Percentiles rank a stretch among this genome's conserved stretches.
Conservation (phyloP, 2,113 vertebrate species). For the Macrotis lagotis region DNA sequence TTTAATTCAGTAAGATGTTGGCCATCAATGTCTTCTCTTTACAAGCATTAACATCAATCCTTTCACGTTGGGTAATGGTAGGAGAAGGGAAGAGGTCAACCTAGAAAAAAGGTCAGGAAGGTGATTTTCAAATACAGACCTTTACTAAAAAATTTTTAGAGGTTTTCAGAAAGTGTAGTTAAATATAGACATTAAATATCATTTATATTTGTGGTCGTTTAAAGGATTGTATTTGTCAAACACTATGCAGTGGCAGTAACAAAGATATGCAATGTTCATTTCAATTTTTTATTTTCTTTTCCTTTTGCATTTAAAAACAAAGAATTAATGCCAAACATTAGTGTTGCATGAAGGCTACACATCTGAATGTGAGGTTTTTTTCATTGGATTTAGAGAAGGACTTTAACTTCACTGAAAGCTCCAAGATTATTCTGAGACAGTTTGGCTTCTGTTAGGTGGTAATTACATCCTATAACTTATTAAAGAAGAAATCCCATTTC, state of each 20-base stretch:
- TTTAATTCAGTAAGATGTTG: constrained; percentile 40
- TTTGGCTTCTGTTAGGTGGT: constrained; percentile 53
- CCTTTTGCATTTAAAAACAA: neutral
- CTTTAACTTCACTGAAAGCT: constrained; percentile 7
- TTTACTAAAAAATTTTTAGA: constrained; percentile 5
- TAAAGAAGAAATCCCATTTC: constrained; percentile 69
- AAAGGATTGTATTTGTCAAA: neutral
- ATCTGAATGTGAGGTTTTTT: constrained; percentile 29
- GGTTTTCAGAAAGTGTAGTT: neutral
- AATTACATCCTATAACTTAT: constrained; percentile 69
- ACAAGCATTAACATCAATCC: neutral
- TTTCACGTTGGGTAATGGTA: neutral
- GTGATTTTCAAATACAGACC: neutral
- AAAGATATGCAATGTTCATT: neutral
- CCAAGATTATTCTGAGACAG: constrained; percentile 2
- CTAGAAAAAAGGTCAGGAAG: neutral
- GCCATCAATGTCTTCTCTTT: neutral
- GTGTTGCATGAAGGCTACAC: neutral
- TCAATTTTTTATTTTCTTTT: neutral
- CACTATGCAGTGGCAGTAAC: neutral
- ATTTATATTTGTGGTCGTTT: neutral
- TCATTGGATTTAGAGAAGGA: neutral
- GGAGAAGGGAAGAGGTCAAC: neutral
- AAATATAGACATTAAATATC: neutral
- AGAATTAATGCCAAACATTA: neutral